Evolutionary conservation across 2,797 vertebrate genomes (phyloP).

Genomic region (Bradypus variegatus): DNA sequence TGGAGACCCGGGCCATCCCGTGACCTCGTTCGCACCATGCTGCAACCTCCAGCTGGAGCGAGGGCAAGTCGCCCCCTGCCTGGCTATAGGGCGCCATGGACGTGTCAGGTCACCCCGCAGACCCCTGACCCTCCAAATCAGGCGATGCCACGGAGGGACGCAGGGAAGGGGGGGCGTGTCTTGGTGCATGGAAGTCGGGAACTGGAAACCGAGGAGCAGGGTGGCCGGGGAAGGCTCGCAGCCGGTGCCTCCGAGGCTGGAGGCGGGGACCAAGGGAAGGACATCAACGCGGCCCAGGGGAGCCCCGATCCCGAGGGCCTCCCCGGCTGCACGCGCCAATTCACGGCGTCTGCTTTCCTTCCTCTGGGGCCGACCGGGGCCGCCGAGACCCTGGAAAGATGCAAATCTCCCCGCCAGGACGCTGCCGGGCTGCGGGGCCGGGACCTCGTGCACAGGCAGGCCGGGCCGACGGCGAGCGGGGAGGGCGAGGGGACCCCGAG

Average conservation of each 20-base stretch:
- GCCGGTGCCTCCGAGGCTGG: background rate
- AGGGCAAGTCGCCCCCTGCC: background rate
- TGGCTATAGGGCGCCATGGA: background rate
- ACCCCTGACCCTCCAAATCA: background rate
- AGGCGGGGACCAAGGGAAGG: background rate
- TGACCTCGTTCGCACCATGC: background rate
- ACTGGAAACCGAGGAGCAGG: background rate
- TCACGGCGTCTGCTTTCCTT: background rate
- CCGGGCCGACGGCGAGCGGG: too few species aligned
- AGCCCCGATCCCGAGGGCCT: too few species aligned
- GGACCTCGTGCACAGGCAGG: too few species aligned
- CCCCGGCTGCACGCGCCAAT: background rate
- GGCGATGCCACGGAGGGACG: background rate
- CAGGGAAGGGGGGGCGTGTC: background rate
- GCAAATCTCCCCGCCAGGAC: background rate
- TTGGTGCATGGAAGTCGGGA: background rate
- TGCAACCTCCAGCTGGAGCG: background rate
- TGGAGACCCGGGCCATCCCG: background rate
- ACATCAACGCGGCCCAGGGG: background rate
- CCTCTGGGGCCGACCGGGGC: background rate
- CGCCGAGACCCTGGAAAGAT: background rate
- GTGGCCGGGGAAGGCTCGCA: background rate
- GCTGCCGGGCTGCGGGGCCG: too few species aligned
- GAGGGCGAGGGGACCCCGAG: too few species aligned
- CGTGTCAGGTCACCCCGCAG: background rate